Conservation (phyloP, 2,113 vertebrate species). For the Ictalurus furcatus region DNA sequence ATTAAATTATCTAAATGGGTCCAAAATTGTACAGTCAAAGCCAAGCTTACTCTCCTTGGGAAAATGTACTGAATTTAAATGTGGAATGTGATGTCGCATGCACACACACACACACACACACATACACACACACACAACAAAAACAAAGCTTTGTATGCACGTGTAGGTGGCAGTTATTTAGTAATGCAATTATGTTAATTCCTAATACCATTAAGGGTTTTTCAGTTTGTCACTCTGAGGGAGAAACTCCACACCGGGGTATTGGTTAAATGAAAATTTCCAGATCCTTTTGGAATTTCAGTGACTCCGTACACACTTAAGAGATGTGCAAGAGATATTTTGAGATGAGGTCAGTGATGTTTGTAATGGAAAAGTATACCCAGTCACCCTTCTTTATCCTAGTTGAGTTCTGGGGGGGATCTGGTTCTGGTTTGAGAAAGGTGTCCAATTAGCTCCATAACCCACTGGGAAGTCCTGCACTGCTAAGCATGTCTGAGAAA, state of each 20-base stretch:
- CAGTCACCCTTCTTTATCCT: background rate
- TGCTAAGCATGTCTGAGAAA: background rate
- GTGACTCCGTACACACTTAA: background rate
- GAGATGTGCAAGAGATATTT: background rate
- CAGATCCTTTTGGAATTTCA: background rate
- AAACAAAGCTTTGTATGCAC: too few relatives aligned
- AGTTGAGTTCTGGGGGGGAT: background rate
- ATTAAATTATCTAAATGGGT: background rate
- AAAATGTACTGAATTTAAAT: background rate
- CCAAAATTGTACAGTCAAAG: background rate
- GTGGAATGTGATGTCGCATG: background rate
- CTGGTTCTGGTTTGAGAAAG: background rate
- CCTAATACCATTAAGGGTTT: background rate
- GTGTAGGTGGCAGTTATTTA: conserved; percentile 9
- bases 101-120: background rate
- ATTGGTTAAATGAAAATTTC: background rate
- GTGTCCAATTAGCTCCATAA: background rate
- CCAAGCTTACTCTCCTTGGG: background rate
- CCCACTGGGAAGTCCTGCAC: background rate
- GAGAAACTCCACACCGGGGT: background rate
- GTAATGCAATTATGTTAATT: background rate
- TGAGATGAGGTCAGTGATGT: background rate
- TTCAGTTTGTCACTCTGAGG: background rate
- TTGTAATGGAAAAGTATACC: background rate
- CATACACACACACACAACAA: background rate